These are phyloP conservation scores for Drosophila monieri DNA, from an alignment of 2,888 invertebrate genomes.

Conservation along the genomic window DNA sequence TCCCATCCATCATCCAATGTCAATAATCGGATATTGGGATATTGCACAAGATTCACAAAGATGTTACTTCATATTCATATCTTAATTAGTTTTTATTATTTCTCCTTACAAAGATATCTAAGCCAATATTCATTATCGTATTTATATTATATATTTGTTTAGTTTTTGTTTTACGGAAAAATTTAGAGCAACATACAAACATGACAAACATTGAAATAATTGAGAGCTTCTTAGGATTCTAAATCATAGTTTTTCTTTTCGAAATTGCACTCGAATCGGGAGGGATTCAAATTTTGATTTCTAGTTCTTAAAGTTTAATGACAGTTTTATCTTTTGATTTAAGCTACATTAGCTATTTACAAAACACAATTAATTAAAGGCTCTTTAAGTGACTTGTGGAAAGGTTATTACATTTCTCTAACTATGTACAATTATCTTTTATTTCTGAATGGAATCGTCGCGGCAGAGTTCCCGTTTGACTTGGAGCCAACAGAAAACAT, in stretches of 20 bases:
- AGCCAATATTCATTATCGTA: slow-evolving; percentile 46
- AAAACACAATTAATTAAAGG: slow-evolving; percentile 40
- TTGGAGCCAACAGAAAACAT: slow-evolving; percentile 59
- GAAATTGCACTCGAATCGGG: slow-evolving; percentile 70
- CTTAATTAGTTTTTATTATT: slow-evolving; percentile 49
- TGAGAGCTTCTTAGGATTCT: slow-evolving; percentile 37
- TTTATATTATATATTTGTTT: slow-evolving; percentile 61
- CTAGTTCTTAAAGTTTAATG: slow-evolving; percentile 45
- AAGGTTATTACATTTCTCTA: slow-evolving; percentile 59
- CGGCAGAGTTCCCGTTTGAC: slow-evolving; percentile 37
- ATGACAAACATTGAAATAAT: slow-evolving; percentile 72
- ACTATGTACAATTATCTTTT: slow-evolving; percentile 59
- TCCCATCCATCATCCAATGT: slow-evolving; percentile 78
- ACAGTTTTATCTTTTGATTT: slow-evolving; percentile 27
- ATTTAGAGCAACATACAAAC: slow-evolving; percentile 73
- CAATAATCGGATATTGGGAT: slow-evolving; percentile 49
- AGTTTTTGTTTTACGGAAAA: slow-evolving; percentile 45
- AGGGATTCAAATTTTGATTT: slow-evolving; percentile 60
- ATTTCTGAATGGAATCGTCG: slow-evolving; percentile 31
- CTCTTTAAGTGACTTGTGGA: slow-evolving; percentile 28
- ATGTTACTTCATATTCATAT: slow-evolving; percentile 33
- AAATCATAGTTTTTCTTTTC: slow-evolving; percentile 46
- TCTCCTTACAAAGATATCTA: slow-evolving; percentile 46
- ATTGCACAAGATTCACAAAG: slow-evolving; percentile 14
- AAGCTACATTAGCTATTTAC: slow-evolving; percentile 59